These are phyloP conservation scores for Himalopsyche anomala DNA, from an alignment of 2,888 invertebrate genomes.

Conservation along the genomic window DNA sequence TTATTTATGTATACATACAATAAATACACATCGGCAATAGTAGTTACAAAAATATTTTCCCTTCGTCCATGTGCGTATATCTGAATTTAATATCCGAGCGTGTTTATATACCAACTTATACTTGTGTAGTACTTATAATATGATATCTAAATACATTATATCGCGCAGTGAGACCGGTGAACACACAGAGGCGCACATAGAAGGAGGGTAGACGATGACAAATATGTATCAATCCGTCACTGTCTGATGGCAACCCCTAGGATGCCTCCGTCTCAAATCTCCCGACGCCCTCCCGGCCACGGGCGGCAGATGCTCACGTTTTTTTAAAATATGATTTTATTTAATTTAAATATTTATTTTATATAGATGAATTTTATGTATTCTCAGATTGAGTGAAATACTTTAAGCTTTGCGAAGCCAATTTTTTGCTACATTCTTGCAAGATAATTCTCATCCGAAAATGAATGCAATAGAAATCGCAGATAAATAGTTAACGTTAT, in stretches of 20 bases:
- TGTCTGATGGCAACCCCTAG: constrained; percentile 72
- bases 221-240: constrained; percentile 83
- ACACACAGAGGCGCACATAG: constrained; percentile 64
- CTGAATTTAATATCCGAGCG: constrained; percentile 64
- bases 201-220: constrained; percentile 80
- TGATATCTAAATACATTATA: constrained; percentile 65
- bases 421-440: too few relatives aligned
- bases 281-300: constrained; percentile 71
- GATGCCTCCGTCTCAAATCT: constrained; percentile 55
- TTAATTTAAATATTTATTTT: background rate
- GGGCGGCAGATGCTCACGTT: constrained; percentile 41
- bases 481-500: too few relatives aligned
- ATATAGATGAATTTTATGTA: background rate
- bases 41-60: constrained; percentile 45
- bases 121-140: constrained; percentile 63
- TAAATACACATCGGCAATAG: background rate
- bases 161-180: constrained; percentile 73
- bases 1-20: too few relatives aligned
- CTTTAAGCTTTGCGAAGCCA: too few relatives aligned
- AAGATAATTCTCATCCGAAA: too few relatives aligned
- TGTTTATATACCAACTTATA: constrained; percentile 45
- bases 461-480: too few relatives aligned
- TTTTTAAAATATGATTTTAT: too few relatives aligned
- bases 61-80: constrained; percentile 54
- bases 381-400: background rate